phyloP scores from a whole-genome alignment of 1,140 invertebrate genomes.

The Augochlora pura region DNA sequence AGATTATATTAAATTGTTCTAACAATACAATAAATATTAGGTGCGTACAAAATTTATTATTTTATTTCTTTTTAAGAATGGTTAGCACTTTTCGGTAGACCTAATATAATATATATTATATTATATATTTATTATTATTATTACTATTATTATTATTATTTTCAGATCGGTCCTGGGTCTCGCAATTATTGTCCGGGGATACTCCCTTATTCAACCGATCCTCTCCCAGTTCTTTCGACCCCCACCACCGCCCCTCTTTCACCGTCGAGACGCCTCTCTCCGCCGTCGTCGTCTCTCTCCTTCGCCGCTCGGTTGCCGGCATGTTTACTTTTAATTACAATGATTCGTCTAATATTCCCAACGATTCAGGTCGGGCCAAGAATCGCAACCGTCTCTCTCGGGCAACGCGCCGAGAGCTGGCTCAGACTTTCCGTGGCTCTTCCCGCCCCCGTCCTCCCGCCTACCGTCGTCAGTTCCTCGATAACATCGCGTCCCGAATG shows the following conservation, averaged over 20 bases:
- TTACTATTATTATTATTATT: background rate
- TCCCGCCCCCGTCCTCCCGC: background rate
- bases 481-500: slow-evolving; percentile 20
- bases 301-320: background rate
- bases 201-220: background rate
- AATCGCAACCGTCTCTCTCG: slow-evolving; percentile 7
- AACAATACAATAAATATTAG: no score
- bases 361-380: slow-evolving; percentile 8
- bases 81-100: no score
- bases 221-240: no score
- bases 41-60: no score
- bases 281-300: no score
- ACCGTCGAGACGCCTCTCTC: no score
- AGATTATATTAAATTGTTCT: no score
- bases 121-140: no score
- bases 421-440: slow-evolving; percentile 5
- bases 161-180: background rate
- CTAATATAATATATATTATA: no score
- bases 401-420: background rate
- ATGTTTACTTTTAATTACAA: slow-evolving; percentile 49
- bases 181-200: background rate
- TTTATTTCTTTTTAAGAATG: no score
- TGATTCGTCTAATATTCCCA: slow-evolving; percentile 18
- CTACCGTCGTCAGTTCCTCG: background rate
- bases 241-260: background rate